phyloP scores from a whole-genome alignment of 2,888 invertebrate genomes.

The Xylocampa areola region DNA sequence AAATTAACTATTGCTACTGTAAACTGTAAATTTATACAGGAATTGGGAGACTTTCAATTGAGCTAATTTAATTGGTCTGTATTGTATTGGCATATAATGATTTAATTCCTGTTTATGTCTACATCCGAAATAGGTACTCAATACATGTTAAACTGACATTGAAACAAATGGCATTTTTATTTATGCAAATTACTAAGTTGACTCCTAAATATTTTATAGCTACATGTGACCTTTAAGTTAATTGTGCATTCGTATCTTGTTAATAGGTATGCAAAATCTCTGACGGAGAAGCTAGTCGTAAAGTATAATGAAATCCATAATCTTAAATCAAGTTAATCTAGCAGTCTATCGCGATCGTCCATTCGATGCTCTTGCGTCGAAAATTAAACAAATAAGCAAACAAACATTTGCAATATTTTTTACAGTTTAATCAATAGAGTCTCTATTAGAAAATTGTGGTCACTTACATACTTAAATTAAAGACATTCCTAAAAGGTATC shows the following conservation, averaged over 20 bases:
- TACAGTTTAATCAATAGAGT: no score
- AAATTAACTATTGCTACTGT: no score
- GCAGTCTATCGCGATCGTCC: conserved; percentile 44
- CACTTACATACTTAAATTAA: no score
- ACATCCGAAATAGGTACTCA: no score
- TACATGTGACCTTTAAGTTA: neutral
- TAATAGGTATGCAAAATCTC: conserved; percentile 9
- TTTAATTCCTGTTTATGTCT: no score
- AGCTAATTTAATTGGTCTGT: no score
- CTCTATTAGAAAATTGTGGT: conserved; percentile 5
- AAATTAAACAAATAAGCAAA: neutral
- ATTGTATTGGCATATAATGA: no score
- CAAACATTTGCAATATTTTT: neutral
- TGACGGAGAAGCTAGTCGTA: conserved; percentile 6
- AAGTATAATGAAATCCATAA: conserved; percentile 17
- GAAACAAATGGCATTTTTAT: neutral
- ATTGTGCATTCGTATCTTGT: neutral
- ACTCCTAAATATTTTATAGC: neutral
- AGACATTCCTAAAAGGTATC: neutral
- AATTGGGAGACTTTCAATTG: no score
- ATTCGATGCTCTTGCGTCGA: conserved; percentile 46
- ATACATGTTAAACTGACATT: no score
- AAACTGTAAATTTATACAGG: no score
- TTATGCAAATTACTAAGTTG: conserved; percentile 4
- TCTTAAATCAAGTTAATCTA: conserved; percentile 17